Base-by-base conservation (phyloP, 2,888 invertebrate species). In the Thyatira batis region DNA sequence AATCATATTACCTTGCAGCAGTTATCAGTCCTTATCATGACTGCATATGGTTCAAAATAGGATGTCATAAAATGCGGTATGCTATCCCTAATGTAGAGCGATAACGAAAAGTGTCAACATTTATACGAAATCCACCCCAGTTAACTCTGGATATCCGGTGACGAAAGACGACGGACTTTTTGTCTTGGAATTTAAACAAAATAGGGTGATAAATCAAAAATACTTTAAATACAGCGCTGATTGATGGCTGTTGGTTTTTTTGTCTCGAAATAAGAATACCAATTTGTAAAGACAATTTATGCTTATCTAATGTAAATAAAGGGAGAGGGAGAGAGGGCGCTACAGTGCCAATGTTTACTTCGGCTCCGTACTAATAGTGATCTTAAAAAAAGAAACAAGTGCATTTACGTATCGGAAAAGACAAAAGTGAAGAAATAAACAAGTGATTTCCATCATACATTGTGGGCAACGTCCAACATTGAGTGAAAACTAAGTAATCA, bases 31-130 rank as follows among this genome's bases (percentile, higher is more conserved):
- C 20, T 5, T 6, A 1, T 0, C 1, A 2, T 11, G 0, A 3
- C 6, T 23, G 2, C 39, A 55, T 69, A 75, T 54, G 56, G 65
- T 55, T 23, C n/a, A 51, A 49, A 60, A 48, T 66, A 9, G 28
- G 23, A 48, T 62, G 52, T 27, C 25, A 49, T 48, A 25, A 43
- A 58, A 57, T 54, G 50, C 61, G 62, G 66, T 66, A 51, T 52
- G 58, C 51, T 66, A 51, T 52, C 57, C 51, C 65, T 66, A 73
- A 69, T 67, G 63, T 62, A 52, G 77, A 73, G 80, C 77, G 88
- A 80, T 85, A 86, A 85, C 70, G 67, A 65, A 60, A 70, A 78
- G 73, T 82, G 86, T 87, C 86, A 88, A 89, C 85, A 86, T 76
- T 76, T 66, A 72, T 73, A 68, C 65, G 66, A 72, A 75, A 75